A percentile compares a stretch with the other conserved stretches of the same genome.
Conservation (phyloP, 2,113 vertebrate genomes). For the Mesocricetus auratus region DNA sequence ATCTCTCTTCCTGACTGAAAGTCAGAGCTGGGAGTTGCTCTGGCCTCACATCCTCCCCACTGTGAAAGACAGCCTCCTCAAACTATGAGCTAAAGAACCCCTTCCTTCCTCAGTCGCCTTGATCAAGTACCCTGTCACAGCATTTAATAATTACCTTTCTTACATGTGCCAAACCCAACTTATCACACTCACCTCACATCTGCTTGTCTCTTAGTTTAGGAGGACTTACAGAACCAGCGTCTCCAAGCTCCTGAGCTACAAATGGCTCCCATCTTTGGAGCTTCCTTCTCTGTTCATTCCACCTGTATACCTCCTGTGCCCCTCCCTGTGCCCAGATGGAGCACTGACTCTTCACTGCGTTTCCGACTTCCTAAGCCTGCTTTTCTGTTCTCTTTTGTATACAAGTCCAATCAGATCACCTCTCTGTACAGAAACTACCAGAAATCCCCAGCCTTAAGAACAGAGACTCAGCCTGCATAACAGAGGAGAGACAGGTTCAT, state of each 20-base stretch:
- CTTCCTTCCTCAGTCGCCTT: too few species aligned
- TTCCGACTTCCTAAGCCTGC: neutral
- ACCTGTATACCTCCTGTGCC: neutral
- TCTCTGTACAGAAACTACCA: neutral
- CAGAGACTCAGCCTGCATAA: neutral
- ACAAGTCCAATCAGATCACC: neutral
- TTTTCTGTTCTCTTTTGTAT: neutral
- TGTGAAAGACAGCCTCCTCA: neutral
- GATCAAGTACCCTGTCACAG: neutral
- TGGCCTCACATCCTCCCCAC: neutral
- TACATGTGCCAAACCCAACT: neutral
- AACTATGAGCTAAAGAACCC: neutral
- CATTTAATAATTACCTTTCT: neutral
- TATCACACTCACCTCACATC: neutral
- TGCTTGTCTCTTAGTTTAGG: too few species aligned
- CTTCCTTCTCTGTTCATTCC: too few species aligned
- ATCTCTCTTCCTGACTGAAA: neutral
- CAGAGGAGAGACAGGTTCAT: neutral
- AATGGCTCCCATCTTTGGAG: too few species aligned
- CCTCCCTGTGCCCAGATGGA: neutral
- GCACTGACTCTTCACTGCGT: neutral
- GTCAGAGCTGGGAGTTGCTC: neutral
- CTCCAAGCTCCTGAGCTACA: neutral
- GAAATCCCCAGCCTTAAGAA: neutral
- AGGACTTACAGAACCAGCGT: neutral